phyloP scores from a whole-genome alignment of 23 tunicate species.

The Clavelina lepadiformis region DNA sequence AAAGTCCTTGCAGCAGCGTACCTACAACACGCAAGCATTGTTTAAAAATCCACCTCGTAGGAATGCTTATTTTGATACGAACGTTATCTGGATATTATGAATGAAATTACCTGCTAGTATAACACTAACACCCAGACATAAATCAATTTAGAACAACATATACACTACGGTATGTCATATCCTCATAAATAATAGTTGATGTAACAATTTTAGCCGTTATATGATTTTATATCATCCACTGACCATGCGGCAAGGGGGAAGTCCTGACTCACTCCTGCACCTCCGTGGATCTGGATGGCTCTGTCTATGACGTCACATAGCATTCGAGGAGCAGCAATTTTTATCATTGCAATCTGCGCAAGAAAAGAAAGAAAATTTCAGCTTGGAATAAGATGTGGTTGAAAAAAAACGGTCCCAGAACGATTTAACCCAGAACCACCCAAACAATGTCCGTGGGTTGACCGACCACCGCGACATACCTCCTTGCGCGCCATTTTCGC shows the following conservation, averaged over 20 bases:
- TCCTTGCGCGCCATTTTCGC: slow-evolving; percentile 72
- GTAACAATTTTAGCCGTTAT: no score
- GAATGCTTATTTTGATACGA: no score
- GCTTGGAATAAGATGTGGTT: neutral
- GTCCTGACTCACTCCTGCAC: slow-evolving; percentile 84
- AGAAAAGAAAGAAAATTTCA: neutral
- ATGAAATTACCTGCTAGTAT: no score
- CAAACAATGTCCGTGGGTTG: neutral
- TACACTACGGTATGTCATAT: no score
- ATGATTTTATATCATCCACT: no score
- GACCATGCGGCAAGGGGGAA: slow-evolving; percentile 87
- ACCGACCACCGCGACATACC: slow-evolving; percentile 11
- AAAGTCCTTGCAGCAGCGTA: slow-evolving; percentile 71
- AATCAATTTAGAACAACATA: no score
- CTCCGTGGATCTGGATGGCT: slow-evolving; percentile 94
- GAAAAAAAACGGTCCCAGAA: neutral
- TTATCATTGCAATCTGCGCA: slow-evolving; percentile 96
- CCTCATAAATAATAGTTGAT: no score
- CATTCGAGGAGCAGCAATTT: slow-evolving; percentile 83
- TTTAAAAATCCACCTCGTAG: no score
- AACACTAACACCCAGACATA: no score
- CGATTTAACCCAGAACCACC: neutral
- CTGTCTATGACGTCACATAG: slow-evolving; percentile 65
- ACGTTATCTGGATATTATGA: no score
- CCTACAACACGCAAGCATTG: no score